phyloP scores from a whole-genome alignment of 2,888 invertebrate species.

The Branchipolynoe longqiensis region DNA sequence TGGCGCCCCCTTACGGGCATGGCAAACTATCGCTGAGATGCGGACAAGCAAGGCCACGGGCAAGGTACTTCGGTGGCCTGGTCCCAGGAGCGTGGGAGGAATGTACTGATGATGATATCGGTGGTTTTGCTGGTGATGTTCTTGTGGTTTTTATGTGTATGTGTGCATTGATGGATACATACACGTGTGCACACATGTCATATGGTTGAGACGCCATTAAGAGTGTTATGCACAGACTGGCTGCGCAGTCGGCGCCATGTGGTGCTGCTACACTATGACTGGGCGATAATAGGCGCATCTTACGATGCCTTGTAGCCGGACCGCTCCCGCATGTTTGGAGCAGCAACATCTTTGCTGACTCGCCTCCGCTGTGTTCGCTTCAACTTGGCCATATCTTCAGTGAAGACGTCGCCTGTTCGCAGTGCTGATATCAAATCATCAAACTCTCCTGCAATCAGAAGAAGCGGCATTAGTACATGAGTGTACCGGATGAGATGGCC shows the following conservation, averaged over 20 bases:
- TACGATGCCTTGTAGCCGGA: slow-evolving; percentile 45
- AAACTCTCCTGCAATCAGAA: slow-evolving; percentile 89
- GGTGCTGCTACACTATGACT: neutral
- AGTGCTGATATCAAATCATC: slow-evolving; percentile 97
- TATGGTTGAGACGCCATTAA: no score
- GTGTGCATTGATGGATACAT: neutral
- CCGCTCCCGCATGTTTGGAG: slow-evolving; percentile 2
- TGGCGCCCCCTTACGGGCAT: no score
- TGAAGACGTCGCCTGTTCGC: slow-evolving; percentile 96
- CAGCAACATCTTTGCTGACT: slow-evolving; percentile 22
- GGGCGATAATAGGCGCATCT: neutral
- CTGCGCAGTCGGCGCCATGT: no score
- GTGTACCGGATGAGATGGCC: no score
- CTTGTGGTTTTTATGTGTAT: no score
- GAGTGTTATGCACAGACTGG: slow-evolving; percentile 4
- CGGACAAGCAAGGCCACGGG: neutral
- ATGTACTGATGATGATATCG: slow-evolving; percentile 22
- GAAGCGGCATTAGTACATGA: neutral
- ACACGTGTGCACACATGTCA: no score
- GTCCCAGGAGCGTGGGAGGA: slow-evolving; percentile 15
- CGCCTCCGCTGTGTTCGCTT: slow-evolving; percentile 88
- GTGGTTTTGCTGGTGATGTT: neutral
- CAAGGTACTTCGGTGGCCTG: slow-evolving; percentile 47
- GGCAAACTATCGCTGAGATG: neutral
- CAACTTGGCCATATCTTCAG: slow-evolving; percentile 96